A percentile compares a stretch with the other conserved stretches of the same genome.
These are phyloP conservation scores for Vidua chalybeata DNA, from an alignment of 2,113 vertebrate species.

Conservation along the genomic window DNA sequence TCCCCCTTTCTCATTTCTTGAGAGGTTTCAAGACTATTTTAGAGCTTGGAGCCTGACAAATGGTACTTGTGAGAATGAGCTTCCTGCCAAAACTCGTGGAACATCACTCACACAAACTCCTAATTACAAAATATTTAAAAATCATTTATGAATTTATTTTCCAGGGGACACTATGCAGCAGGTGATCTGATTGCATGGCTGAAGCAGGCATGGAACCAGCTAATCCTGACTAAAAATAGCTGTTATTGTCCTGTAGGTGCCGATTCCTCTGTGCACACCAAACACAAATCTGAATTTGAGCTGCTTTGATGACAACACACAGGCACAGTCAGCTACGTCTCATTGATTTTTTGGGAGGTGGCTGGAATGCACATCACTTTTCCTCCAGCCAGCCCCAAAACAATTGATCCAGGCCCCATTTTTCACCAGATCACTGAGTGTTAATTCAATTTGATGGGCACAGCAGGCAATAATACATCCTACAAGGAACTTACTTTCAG, in stretches of 20 bases:
- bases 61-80: neutral
- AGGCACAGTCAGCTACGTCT: neutral
- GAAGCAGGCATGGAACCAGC: neutral
- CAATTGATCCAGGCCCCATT: constrained; percentile 48
- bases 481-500: neutral
- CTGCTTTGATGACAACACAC: neutral
- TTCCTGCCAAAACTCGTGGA: neutral
- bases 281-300: neutral
- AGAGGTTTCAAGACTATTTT: neutral
- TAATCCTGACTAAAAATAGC: neutral
- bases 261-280: neutral
- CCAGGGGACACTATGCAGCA: neutral
- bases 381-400: constrained; percentile 10
- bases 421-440: constrained; percentile 50
- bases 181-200: neutral
- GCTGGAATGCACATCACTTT: constrained; percentile 26
- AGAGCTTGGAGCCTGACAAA: neutral
- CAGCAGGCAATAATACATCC: neutral
- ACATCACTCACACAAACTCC: neutral
- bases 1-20: neutral
- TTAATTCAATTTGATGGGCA: constrained; percentile 63
- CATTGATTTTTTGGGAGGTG: constrained; percentile 46
- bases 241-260: neutral
- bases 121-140: neutral
- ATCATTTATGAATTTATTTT: neutral